These are phyloP conservation scores for Chrysochloris asiatica DNA, from an alignment of 2,113 vertebrate genomes.

Conservation along the genomic window DNA sequence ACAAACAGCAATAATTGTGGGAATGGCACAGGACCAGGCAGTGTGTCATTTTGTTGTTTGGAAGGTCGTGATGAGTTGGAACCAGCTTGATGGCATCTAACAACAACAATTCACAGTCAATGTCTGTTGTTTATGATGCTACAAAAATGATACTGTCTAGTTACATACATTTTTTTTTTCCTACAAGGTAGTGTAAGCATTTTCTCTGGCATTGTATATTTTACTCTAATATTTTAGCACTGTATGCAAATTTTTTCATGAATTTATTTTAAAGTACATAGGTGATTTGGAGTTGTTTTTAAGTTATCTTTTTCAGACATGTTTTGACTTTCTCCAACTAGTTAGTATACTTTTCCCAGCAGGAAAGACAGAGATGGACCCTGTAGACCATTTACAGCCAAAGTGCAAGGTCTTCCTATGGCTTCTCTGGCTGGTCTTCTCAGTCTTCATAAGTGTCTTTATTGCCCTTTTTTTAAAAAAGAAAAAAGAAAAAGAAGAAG, in stretches of 20 bases:
- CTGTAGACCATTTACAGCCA: too few species aligned
- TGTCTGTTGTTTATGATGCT: slow-evolving; percentile 18
- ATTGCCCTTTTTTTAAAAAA: not conserved
- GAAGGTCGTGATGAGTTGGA: too few species aligned
- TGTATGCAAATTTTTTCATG: not conserved
- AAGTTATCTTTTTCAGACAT: not conserved
- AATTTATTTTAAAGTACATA: slow-evolving; percentile 33
- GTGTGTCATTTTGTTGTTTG: not conserved
- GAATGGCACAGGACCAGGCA: not conserved
- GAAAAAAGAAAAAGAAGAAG: not conserved
- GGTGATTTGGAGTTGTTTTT: not conserved
- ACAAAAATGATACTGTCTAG: slow-evolving; percentile 3
- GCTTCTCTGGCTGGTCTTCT: not conserved
- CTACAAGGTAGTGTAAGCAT: not conserved
- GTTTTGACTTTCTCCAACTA: not conserved
- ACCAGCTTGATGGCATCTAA: not conserved
- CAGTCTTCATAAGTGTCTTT: not conserved
- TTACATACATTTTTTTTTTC: not conserved
- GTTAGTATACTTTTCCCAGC: not conserved
- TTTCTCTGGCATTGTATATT: slow-evolving; percentile 1
- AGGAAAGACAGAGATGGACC: not conserved
- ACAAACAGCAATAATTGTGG: not conserved
- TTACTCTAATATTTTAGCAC: slow-evolving; percentile 35
- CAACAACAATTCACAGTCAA: not conserved
- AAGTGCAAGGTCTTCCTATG: not conserved